These are phyloP conservation scores for Carassius gibelio DNA, from an alignment of 2,113 vertebrate genomes.

Conservation along the genomic window DNA sequence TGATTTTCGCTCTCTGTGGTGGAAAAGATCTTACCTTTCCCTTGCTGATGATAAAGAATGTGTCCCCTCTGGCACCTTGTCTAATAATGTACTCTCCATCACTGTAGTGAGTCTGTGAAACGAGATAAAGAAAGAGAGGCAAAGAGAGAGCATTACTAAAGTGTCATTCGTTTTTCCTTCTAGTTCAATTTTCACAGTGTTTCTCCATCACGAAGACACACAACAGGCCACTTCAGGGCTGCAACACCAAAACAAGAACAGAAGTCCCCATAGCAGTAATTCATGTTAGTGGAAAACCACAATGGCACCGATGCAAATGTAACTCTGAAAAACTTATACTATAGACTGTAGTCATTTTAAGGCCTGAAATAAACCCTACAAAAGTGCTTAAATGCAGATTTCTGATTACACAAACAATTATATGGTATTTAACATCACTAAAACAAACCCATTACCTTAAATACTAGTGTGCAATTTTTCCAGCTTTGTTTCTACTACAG, in stretches of 20 bases:
- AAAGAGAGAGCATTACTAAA: slow-evolving; percentile 22
- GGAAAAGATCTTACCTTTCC: slow-evolving; percentile 79
- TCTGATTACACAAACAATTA: background rate
- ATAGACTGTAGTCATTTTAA: background rate
- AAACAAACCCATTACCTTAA: background rate
- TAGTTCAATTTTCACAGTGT: slow-evolving; percentile 13
- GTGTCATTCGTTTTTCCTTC: background rate
- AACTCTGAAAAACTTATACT: background rate
- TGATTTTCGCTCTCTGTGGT: background rate
- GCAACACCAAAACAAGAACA: background rate
- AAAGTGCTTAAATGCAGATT: background rate
- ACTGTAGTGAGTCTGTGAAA: slow-evolving; percentile 84
- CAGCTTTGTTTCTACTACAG: background rate
- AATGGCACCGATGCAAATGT: background rate
- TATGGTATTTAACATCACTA: background rate
- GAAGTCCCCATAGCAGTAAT: background rate
- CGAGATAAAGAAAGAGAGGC: slow-evolving; percentile 41
- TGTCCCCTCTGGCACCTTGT: slow-evolving; percentile 88
- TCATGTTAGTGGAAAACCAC: background rate
- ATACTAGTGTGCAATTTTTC: background rate
- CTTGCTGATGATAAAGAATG: slow-evolving; percentile 92
- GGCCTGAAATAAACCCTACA: background rate
- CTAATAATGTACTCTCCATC: slow-evolving; percentile 87
- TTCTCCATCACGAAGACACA: background rate
- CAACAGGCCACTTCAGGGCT: background rate